These are phyloP conservation scores for Gonocerus acuteangulatus DNA, from an alignment of 2,888 invertebrate species.

Conservation along the genomic window DNA sequence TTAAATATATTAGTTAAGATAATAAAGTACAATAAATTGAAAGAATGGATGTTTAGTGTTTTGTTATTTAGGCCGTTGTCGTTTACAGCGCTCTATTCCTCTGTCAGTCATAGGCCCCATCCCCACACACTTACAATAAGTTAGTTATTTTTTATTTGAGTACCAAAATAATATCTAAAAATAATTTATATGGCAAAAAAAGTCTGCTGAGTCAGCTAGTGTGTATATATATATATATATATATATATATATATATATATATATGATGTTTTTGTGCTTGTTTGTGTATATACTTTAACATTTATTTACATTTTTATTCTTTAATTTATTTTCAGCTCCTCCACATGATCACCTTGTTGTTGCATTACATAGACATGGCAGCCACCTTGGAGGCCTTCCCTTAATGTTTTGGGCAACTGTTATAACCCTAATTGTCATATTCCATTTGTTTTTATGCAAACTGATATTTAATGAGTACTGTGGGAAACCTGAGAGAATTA, in stretches of 20 bases:
- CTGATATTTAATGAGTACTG: constrained; percentile 86
- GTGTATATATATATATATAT: neutral
- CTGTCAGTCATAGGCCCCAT: no score
- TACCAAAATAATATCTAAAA: neutral
- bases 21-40: no score
- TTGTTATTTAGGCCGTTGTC: no score
- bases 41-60: no score
- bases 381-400: constrained; percentile 80
- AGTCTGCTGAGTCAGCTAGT: neutral
- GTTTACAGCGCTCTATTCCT: no score
- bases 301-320: no score
- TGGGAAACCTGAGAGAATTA: constrained; percentile 59
- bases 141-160: no score
- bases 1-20: no score
- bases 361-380: constrained; percentile 83
- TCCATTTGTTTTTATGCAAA: constrained; percentile 87
- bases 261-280: no score
- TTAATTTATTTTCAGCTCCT: constrained; percentile 69
- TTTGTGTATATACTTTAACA: no score
- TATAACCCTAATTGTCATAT: constrained; percentile 76
- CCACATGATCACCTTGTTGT: constrained; percentile 86
- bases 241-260: neutral
- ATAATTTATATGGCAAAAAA: neutral
- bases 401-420: constrained; percentile 88
- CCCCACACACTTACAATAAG: no score